A percentile compares a stretch with the other conserved stretches of the same genome.
Evolutionary conservation across 2,888 invertebrate species (phyloP).

Genomic region (Escarpia spicata): DNA sequence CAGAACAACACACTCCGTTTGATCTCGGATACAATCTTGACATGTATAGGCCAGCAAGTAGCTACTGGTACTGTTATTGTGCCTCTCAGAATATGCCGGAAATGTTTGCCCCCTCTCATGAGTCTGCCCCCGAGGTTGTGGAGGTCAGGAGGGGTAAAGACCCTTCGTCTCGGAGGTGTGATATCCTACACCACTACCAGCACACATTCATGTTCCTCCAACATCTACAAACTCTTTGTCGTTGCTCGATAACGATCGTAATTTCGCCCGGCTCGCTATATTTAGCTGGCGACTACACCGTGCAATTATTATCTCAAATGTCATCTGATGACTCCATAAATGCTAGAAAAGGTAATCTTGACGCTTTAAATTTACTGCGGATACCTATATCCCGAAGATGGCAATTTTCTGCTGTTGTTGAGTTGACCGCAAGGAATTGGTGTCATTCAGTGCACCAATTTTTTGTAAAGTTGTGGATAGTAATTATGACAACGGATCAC

Average conservation of each 20-base stretch:
- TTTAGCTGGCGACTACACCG: neutral
- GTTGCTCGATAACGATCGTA: constrained; percentile 3
- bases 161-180: neutral
- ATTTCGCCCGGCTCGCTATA: neutral
- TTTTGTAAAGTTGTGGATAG: neutral
- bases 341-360: neutral
- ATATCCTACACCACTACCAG: neutral
- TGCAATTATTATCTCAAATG: constrained; percentile 16
- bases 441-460: neutral
- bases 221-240: constrained; percentile 13
- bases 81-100: constrained; percentile 1
- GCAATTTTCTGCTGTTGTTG: neutral
- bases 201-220: neutral
- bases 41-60: neutral
- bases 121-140: neutral
- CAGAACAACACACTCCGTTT: neutral
- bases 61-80: neutral
- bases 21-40: neutral
- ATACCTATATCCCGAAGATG: neutral
- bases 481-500: neutral
- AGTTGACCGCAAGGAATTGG: neutral
- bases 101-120: constrained; percentile 7
- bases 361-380: constrained; percentile 4
- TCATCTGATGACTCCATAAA: constrained; percentile 16
- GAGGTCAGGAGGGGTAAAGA: neutral